Conservation (phyloP, 1,140 invertebrate genomes). For the Monochamus saltuarius region DNA sequence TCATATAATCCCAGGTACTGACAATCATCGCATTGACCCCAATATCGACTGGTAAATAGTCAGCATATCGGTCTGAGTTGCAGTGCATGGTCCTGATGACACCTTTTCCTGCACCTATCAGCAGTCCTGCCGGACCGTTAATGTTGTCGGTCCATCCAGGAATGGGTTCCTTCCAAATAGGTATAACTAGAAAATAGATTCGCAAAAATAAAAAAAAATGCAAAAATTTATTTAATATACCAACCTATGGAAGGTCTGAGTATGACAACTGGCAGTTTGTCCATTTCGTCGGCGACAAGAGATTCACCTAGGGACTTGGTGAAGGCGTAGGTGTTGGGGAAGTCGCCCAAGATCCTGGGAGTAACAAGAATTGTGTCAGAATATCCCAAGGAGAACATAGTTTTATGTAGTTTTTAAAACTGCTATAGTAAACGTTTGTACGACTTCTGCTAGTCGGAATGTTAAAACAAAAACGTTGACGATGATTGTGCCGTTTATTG, state of each 20-base stretch:
- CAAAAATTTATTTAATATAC: constrained; percentile 24
- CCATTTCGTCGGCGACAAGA: constrained; percentile 61
- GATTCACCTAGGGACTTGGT: constrained; percentile 76
- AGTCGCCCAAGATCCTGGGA: neutral
- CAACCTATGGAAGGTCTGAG: constrained; percentile 77
- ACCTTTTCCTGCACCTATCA: constrained; percentile 79
- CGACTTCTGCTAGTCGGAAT: too few relatives aligned
- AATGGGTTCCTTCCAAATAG: constrained; percentile 69
- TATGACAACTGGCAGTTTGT: constrained; percentile 66
- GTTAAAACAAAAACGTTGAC: too few relatives aligned
- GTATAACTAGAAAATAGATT: constrained; percentile 58
- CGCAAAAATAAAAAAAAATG: neutral
- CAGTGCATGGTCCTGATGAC: constrained; percentile 70
- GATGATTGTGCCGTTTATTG: too few relatives aligned
- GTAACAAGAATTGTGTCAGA: too few relatives aligned
- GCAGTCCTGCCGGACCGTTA: constrained; percentile 85
- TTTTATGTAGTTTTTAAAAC: too few relatives aligned
- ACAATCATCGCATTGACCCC: constrained; percentile 60
- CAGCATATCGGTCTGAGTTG: constrained; percentile 61
- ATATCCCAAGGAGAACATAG: too few relatives aligned
- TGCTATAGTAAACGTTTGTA: too few relatives aligned
- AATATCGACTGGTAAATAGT: constrained; percentile 81
- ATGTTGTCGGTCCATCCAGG: constrained; percentile 93
- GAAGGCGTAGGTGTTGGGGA: constrained; percentile 78
- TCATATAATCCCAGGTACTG: too few relatives aligned